Percentiles rank a stretch among this genome's conserved stretches.
Conservation (phyloP, 2,113 vertebrate genomes). For the Podilymbus podiceps region DNA sequence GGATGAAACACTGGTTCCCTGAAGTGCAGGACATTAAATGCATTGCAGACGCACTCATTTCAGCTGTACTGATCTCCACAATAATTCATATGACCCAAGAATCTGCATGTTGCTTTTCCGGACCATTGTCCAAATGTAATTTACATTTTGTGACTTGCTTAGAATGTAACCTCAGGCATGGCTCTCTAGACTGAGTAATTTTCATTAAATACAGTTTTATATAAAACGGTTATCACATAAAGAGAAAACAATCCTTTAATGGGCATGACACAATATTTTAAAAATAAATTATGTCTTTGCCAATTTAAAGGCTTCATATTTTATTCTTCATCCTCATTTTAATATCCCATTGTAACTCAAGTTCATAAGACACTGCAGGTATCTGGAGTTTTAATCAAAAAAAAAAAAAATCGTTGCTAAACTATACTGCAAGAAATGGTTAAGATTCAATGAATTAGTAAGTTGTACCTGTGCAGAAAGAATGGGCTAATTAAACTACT, state of each 20-base stretch:
- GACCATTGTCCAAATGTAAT: neutral
- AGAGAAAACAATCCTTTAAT: neutral
- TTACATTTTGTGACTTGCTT: neutral
- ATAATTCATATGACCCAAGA: neutral
- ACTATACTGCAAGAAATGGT: neutral
- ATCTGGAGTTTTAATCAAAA: neutral
- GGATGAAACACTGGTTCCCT: neutral
- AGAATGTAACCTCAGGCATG: fast-evolving
- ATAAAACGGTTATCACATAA: neutral
- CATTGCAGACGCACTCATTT: neutral
- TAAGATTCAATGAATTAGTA: neutral
- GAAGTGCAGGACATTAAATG: neutral
- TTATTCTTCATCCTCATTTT: neutral
- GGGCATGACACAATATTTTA: neutral
- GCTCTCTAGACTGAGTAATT: neutral
- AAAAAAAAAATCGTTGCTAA: neutral
- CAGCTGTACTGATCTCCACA: neutral
- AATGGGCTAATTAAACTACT: neutral
- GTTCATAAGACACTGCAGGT: neutral
- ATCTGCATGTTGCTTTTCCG: neutral
- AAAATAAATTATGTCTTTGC: neutral
- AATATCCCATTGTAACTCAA: neutral
- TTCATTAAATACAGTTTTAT: neutral
- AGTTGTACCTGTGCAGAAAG: neutral
- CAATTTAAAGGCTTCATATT: neutral